A percentile compares a stretch with the other conserved stretches of the same genome.
phyloP scores from a whole-genome alignment of 1,140 invertebrate genomes.

The Scaptomyza montana region DNA sequence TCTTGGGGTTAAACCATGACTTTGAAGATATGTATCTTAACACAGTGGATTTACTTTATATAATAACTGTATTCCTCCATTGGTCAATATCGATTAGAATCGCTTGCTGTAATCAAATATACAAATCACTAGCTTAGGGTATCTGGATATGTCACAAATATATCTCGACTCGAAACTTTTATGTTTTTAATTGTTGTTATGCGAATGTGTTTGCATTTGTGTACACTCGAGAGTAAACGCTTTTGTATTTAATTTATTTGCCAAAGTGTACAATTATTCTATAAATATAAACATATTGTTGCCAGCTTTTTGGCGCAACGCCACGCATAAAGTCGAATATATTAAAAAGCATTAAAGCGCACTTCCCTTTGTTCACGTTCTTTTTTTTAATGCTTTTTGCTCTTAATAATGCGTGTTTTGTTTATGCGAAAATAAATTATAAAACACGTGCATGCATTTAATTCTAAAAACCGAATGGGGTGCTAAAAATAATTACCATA shows the following conservation, averaged over 20 bases:
- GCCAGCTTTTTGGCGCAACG: constrained; percentile 13
- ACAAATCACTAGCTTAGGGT: too few species aligned
- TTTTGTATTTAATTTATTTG: constrained; percentile 41
- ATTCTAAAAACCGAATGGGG: constrained; percentile 26
- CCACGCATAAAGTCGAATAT: constrained; percentile 39
- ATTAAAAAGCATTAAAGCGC: constrained; percentile 29
- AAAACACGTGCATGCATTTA: constrained; percentile 29
- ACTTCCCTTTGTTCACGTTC: background rate
- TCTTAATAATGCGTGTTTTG: background rate
- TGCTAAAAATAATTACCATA: constrained; percentile 42
- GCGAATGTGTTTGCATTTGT: constrained; percentile 18
- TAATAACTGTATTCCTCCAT: too few species aligned
- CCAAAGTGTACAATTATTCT: constrained; percentile 1
- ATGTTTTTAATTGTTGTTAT: constrained; percentile 6
- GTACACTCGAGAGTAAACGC: background rate
- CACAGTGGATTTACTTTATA: too few species aligned
- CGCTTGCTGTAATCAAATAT: too few species aligned
- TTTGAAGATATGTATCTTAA: too few species aligned
- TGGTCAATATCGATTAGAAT: too few species aligned
- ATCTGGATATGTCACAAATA: too few species aligned
- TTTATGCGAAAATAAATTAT: constrained; percentile 16
- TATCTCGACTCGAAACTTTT: too few species aligned
- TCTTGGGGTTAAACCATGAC: too few species aligned
- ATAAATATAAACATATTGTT: constrained; percentile 42
- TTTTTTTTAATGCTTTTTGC: background rate